Conservation (phyloP, 2,797 vertebrate genomes). For the Galago senegalensis region DNA sequence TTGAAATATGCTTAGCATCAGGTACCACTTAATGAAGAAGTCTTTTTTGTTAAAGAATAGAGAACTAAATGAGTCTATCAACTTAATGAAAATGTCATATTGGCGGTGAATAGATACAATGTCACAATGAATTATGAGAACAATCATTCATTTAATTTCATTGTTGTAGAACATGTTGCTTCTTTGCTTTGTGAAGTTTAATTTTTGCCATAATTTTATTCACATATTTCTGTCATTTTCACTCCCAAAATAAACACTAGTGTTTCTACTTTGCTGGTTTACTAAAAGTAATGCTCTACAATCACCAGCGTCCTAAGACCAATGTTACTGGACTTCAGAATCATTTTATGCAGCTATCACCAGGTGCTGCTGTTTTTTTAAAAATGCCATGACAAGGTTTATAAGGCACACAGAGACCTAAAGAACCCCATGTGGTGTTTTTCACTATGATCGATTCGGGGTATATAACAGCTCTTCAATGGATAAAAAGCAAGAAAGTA, state of each 20-base stretch:
- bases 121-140: neutral
- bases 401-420: neutral
- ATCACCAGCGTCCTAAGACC: neutral
- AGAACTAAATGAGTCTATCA: neutral
- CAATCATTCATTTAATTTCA: neutral
- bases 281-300: neutral
- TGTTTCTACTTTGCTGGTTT: constrained; percentile 52
- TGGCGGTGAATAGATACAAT: neutral
- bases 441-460: constrained; percentile 58
- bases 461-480: constrained; percentile 41
- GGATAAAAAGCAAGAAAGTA: constrained; percentile 57
- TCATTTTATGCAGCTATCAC: constrained; percentile 47
- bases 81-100: neutral
- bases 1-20: neutral
- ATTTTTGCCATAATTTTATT: constrained; percentile 19
- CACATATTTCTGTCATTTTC: neutral
- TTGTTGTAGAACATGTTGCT: neutral
- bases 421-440: constrained; percentile 37
- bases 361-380: neutral
- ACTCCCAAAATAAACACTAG: neutral
- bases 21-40: neutral
- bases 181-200: constrained; percentile 22
- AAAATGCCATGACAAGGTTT: constrained; percentile 29
- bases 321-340: constrained; percentile 30
- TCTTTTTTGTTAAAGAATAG: neutral